Base-by-base conservation (phyloP, 2,797 vertebrate genomes). In the Platyrinchus mystaceus region DNA sequence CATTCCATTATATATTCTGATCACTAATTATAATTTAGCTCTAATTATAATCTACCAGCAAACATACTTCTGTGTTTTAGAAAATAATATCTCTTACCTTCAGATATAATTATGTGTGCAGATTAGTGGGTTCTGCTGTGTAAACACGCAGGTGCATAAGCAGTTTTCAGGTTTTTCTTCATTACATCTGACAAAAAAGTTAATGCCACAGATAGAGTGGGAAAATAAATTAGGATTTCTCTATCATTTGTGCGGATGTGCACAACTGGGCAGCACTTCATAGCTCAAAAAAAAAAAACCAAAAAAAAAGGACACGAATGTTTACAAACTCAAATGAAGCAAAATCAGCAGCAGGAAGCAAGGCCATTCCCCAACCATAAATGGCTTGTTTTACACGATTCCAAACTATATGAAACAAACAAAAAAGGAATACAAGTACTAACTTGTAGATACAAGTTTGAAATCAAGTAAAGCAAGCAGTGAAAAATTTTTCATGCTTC, bases 101-200 rank as follows among this genome's bases (percentile, higher is more conserved):
- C 91, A 88, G 80, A 77, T 56, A 89, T 79, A 95, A 95, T 94
- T 93, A 87, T 13, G 74, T 75, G 87, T 86, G 93, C 90, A 95
- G 94, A 97, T 95, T 93, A 96, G 95, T 93, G 90, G 93, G 92
- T 93, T 96, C 94, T 87, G 95, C 94, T 92, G 88, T 79, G 95
- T 95, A 93, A 92, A 95, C 94, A 95, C 9, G 10, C 81, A 96
- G 86, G 68, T 95, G 85, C 90, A 84, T 94, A 94, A 88, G 84
- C 78, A 89, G 52, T 83, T 89, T 91, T 96, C 96, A 87, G 87
- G 66, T 95, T 97, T 91, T 91, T 96, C 87, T 94, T 94, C 94
- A 92, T 93, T 96, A 94, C 89, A 81, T 95, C 62, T 96, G 74
- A 64, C 87, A 90, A 85, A 78, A 74, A 96, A 96, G 55, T 73